Percentiles rank a stretch among this genome's conserved stretches.
Conservation (phyloP, 2,888 invertebrate genomes). For the Lycia hirtaria region DNA sequence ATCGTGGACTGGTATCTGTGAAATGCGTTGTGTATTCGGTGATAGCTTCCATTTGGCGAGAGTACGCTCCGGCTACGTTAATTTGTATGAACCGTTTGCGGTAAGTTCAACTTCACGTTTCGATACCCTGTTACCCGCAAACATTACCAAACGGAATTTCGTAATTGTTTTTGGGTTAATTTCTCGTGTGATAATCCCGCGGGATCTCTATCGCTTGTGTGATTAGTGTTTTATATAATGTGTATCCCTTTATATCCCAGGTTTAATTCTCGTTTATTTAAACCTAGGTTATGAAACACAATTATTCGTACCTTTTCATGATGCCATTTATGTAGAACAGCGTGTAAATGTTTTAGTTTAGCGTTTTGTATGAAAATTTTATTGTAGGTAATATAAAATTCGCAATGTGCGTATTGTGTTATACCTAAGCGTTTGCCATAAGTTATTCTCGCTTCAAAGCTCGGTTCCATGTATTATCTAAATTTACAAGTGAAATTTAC, state of each 20-base stretch:
- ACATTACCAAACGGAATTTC: background rate
- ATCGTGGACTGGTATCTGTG: constrained; percentile 73
- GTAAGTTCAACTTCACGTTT: constrained; percentile 57
- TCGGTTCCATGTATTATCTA: too few species aligned
- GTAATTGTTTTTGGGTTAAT: background rate
- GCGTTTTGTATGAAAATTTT: background rate
- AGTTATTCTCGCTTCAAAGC: too few species aligned
- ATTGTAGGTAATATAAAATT: background rate
- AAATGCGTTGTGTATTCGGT: constrained; percentile 73
- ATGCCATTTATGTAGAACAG: too few species aligned
- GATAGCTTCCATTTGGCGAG: constrained; percentile 77
- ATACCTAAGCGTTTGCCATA: too few species aligned
- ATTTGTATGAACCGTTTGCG: constrained; percentile 58
- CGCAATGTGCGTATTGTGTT: background rate
- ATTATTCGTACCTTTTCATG: too few species aligned
- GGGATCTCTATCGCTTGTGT: background rate
- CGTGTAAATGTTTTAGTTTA: too few species aligned
- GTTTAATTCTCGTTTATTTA: background rate
- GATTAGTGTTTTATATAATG: background rate
- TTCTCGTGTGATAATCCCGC: background rate
- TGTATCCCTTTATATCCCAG: background rate
- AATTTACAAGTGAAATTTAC: too few species aligned
- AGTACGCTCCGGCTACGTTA: constrained; percentile 58
- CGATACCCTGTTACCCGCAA: background rate
- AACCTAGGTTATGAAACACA: too few species aligned